Percentiles rank a stretch among this genome's conserved stretches.
Evolutionary conservation across 2,888 invertebrate species (phyloP).

Genomic region (Azorinus chamasolen): DNA sequence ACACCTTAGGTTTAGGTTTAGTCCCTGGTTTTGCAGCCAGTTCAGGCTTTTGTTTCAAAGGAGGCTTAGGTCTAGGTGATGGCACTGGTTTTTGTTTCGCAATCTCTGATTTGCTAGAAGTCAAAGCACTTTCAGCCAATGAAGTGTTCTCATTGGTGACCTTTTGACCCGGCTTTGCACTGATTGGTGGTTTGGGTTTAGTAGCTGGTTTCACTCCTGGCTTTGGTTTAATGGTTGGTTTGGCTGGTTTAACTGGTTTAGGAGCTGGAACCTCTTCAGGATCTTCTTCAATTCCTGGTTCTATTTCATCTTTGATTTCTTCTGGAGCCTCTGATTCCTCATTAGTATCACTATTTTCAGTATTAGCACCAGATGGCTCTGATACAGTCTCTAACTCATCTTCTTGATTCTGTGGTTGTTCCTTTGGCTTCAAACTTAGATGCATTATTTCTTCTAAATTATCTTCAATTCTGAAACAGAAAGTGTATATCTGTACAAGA

Average conservation of each 20-base stretch:
- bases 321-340: background rate
- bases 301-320: background rate
- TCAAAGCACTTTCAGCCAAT: background rate
- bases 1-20: background rate
- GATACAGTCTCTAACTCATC: conserved; percentile 6
- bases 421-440: conserved; percentile 28
- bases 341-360: background rate
- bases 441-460: conserved; percentile 69
- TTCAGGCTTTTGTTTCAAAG: conserved; percentile 1
- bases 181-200: conserved; percentile 51
- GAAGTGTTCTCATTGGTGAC: background rate
- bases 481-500: too few species aligned
- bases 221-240: conserved; percentile 1
- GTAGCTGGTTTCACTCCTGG: conserved; percentile 47
- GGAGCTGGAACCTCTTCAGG: background rate
- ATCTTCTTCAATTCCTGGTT: background rate
- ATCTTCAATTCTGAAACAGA: conserved; percentile 69
- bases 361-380: background rate
- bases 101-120: conserved; percentile 2
- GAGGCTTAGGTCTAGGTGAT: conserved; percentile 34
- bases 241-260: background rate
- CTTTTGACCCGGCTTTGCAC: background rate
- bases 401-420: conserved; percentile 31
- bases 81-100: conserved; percentile 36
- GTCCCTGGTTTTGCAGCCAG: conserved; percentile 14